Conservation (phyloP, 2,888 invertebrate species). For the Gryllus longicercus region DNA sequence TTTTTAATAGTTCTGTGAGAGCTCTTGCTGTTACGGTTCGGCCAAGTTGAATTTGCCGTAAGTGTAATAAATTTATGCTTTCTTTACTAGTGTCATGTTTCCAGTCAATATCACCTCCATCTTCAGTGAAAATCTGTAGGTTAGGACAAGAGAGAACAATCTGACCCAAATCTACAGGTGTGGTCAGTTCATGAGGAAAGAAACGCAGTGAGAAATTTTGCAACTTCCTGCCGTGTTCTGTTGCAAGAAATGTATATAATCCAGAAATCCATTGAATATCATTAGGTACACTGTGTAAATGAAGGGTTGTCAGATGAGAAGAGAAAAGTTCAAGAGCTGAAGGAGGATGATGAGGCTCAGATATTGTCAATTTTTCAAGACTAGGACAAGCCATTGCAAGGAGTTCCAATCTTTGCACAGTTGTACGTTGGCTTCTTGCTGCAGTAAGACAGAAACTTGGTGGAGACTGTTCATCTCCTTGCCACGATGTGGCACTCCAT, state of each 20-base stretch:
- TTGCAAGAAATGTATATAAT: slow-evolving; percentile 45
- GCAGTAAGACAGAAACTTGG: slow-evolving; percentile 45
- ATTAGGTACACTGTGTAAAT: slow-evolving; percentile 43
- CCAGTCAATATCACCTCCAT: slow-evolving; percentile 46
- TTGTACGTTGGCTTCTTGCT: slow-evolving; percentile 46
- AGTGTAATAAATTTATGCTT: slow-evolving; percentile 33
- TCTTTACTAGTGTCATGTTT: slow-evolving; percentile 35
- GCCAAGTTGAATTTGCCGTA: slow-evolving; percentile 46
- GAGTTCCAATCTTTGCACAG: slow-evolving; percentile 44
- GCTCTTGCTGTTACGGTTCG: slow-evolving; percentile 44
- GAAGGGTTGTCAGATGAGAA: slow-evolving; percentile 44
- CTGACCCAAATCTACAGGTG: slow-evolving; percentile 45
- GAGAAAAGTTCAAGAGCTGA: slow-evolving; percentile 45
- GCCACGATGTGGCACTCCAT: slow-evolving; percentile 28
- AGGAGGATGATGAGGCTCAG: slow-evolving; percentile 47
- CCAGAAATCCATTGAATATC: slow-evolving; percentile 45
- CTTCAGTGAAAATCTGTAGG: slow-evolving; percentile 44
- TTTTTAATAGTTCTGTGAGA: slow-evolving; percentile 45
- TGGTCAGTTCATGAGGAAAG: slow-evolving; percentile 41
- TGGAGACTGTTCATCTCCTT: slow-evolving; percentile 38
- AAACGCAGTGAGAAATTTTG: slow-evolving; percentile 46
- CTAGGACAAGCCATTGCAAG: slow-evolving; percentile 47
- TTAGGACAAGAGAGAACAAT: slow-evolving; percentile 45
- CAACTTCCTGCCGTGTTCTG: slow-evolving; percentile 44
- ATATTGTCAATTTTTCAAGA: slow-evolving; percentile 46